Conservation (phyloP, 1,140 invertebrate genomes). For the Leptinotarsa undecemlineata region DNA sequence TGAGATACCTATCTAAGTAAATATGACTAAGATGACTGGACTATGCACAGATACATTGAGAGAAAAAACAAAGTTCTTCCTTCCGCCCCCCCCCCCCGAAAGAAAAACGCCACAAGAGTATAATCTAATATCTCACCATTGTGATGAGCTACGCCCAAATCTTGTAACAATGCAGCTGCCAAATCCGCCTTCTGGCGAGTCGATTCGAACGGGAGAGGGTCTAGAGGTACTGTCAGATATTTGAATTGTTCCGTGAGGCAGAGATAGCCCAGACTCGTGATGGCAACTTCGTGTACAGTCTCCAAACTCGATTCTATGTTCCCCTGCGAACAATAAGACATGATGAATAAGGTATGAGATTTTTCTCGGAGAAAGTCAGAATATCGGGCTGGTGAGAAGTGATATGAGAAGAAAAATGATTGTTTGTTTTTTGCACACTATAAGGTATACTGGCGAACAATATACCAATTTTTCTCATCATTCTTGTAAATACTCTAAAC, state of each 20-base stretch:
- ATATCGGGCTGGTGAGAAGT: not conserved
- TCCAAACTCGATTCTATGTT: conserved; percentile 69
- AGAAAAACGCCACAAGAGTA: not conserved
- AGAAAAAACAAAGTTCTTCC: too few species aligned
- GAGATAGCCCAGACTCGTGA: conserved; percentile 69
- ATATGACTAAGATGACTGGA: too few species aligned
- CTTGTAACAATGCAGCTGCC: conserved; percentile 70
- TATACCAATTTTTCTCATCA: too few species aligned
- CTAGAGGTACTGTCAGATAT: conserved; percentile 66
- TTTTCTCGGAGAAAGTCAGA: not conserved
- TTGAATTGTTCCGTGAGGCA: conserved; percentile 72
- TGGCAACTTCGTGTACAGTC: conserved; percentile 72
- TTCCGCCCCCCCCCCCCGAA: accelerated
- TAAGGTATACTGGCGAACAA: too few species aligned
- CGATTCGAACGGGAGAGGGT: conserved; percentile 68
- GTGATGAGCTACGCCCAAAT: conserved; percentile 67
- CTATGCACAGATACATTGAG: too few species aligned
- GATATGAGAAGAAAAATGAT: too few species aligned
- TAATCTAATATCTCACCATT: conserved; percentile 58
- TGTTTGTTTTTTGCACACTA: too few species aligned
- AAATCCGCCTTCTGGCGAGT: conserved; percentile 74
- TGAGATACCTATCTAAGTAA: too few species aligned
- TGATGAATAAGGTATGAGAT: not conserved
- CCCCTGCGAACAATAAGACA: conserved; percentile 55
- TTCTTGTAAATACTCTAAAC: too few species aligned